Evolutionary conservation across 1,140 invertebrate species (phyloP).

Genomic region (Triops longicaudatus): DNA sequence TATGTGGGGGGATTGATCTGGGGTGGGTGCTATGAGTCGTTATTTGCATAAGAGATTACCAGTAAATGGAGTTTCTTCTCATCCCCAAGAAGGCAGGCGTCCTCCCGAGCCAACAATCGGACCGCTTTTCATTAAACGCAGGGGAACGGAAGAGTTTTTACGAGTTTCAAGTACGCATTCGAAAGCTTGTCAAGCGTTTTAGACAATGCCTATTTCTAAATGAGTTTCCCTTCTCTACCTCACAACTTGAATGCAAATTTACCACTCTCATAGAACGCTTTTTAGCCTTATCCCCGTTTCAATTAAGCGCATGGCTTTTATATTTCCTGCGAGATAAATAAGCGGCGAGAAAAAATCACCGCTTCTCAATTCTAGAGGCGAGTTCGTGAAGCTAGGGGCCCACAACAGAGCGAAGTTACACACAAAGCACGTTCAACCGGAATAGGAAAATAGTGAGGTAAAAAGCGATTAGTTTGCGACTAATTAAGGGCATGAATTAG

Average conservation of each 20-base stretch:
- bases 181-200: not conserved
- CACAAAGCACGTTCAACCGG: not conserved
- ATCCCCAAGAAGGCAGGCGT: not conserved
- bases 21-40: not conserved
- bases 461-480: conserved; percentile 2
- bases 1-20: not conserved
- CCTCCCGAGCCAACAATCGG: not conserved
- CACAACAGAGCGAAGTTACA: not conserved
- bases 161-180: not conserved
- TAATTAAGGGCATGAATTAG: conserved; percentile 15
- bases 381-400: not conserved
- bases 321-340: not conserved
- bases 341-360: not conserved
- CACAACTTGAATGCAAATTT: not conserved
- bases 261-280: not conserved
- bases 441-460: not conserved
- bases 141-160: not conserved
- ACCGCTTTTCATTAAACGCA: not conserved
- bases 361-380: not conserved
- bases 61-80: not conserved
- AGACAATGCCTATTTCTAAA: not conserved
- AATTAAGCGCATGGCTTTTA: not conserved
- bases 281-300: not conserved
- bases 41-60: conserved; percentile 8
- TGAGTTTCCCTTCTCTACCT: conserved; percentile 2